These are phyloP conservation scores for Psilopsiagon aurifrons DNA, from an alignment of 2,113 vertebrate genomes.

Conservation along the genomic window DNA sequence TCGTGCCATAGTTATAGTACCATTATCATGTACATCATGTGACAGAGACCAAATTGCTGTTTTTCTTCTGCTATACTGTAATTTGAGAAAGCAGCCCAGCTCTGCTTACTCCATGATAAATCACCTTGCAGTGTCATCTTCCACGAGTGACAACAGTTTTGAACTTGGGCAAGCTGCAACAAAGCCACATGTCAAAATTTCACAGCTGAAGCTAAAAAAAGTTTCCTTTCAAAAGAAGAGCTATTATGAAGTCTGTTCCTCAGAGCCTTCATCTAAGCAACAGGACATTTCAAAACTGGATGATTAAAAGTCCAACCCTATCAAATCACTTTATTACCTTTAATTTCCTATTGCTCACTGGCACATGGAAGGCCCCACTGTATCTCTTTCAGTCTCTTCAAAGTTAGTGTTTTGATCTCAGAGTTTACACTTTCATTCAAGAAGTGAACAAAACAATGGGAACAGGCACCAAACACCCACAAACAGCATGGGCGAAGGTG, in stretches of 20 bases:
- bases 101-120: background rate
- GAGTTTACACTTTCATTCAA: background rate
- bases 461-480: background rate
- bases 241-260: accelerated
- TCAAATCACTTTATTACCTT: background rate
- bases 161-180: background rate
- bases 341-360: background rate
- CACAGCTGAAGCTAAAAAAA: background rate
- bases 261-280: background rate
- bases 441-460: background rate
- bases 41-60: background rate
- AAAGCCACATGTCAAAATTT: background rate
- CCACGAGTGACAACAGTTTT: background rate
- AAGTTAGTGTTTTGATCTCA: background rate
- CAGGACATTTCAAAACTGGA: background rate
- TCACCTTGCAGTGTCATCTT: background rate
- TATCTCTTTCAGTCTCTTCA: background rate
- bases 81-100: background rate
- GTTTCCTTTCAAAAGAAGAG: background rate
- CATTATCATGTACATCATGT: background rate
- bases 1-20: background rate
- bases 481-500: background rate
- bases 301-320: background rate
- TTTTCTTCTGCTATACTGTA: background rate
- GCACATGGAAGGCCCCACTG: background rate